A percentile compares a stretch with the other conserved stretches of the same genome.
phyloP scores from a whole-genome alignment of 2,113 vertebrate genomes.

The Furnarius figulus region DNA sequence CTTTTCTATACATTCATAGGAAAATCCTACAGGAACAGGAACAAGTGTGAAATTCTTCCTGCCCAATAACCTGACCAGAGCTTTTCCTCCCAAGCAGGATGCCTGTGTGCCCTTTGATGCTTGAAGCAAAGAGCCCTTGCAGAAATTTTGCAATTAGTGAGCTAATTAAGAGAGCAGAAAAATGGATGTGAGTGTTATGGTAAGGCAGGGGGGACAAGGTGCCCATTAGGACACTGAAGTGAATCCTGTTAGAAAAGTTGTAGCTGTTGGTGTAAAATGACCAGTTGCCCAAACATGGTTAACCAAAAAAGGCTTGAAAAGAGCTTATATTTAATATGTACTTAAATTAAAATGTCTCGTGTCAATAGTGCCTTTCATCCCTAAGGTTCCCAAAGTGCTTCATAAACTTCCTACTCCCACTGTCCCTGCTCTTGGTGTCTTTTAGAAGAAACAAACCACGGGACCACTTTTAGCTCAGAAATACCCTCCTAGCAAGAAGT shows the following conservation, averaged over 20 bases:
- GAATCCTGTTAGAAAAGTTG: conserved; percentile 10
- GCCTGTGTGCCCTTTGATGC: conserved; percentile 24
- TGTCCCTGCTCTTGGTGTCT: neutral
- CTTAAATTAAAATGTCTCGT: conserved; percentile 11
- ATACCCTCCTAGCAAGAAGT: neutral
- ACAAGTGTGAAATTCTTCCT: conserved; percentile 33
- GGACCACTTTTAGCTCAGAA: neutral
- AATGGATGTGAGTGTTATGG: neutral
- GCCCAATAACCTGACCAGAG: conserved; percentile 18
- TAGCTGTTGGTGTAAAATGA: conserved; percentile 19
- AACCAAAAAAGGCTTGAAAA: conserved; percentile 34
- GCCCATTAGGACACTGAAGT: neutral
- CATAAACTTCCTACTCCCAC: neutral
- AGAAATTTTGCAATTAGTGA: conserved; percentile 32
- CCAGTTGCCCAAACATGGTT: conserved; percentile 26
- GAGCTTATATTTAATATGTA: conserved; percentile 27
- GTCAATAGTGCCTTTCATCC: conserved; percentile 50
- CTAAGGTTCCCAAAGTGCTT: neutral
- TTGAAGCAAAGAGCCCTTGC: neutral
- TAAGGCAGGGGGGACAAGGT: neutral
- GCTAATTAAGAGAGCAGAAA: neutral
- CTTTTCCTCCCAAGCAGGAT: conserved; percentile 31
- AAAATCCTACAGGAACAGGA: conserved; percentile 17
- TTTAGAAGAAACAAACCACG: neutral
- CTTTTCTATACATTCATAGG: neutral